Conservation (phyloP, 2,113 vertebrate species). For the Hiodon alosoides region DNA sequence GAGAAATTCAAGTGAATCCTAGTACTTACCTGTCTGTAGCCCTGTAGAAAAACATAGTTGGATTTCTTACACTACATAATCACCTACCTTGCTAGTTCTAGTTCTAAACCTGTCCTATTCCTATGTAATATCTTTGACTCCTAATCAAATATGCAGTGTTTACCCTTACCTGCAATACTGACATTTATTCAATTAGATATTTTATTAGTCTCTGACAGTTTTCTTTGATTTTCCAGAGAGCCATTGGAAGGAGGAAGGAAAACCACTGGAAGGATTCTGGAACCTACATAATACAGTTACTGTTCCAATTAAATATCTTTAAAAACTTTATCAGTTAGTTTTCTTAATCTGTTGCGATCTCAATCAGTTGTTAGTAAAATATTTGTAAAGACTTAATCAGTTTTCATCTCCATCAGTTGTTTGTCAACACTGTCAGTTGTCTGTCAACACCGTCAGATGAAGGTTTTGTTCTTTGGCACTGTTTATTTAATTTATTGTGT, state of each 20-base stretch:
- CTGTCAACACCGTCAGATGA: conserved; percentile 1
- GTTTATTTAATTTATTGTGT: neutral
- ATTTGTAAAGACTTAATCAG: too few species aligned
- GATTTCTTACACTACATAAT: conserved; percentile 1
- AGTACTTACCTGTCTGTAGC: conserved; percentile 4
- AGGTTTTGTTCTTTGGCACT: conserved; percentile 1
- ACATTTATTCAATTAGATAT: neutral
- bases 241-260: too few species aligned
- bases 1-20: conserved; percentile 6
- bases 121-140: neutral
- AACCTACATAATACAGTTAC: too few species aligned
- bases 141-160: neutral
- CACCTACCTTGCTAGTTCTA: conserved; percentile 5
- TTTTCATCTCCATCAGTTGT: neutral
- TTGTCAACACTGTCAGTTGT: conserved; percentile 1
- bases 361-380: too few species aligned
- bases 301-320: too few species aligned
- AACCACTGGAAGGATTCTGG: too few species aligned
- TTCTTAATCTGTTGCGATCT: too few species aligned
- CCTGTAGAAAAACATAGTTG: neutral
- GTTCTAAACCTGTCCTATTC: conserved; percentile 4
- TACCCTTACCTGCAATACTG: too few species aligned
- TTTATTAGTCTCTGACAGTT: neutral
- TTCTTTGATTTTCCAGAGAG: neutral
- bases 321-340: too few species aligned